Evolutionary conservation across 2,113 vertebrate genomes (phyloP).

Genomic region (Pyrgilauda ruficollis): DNA sequence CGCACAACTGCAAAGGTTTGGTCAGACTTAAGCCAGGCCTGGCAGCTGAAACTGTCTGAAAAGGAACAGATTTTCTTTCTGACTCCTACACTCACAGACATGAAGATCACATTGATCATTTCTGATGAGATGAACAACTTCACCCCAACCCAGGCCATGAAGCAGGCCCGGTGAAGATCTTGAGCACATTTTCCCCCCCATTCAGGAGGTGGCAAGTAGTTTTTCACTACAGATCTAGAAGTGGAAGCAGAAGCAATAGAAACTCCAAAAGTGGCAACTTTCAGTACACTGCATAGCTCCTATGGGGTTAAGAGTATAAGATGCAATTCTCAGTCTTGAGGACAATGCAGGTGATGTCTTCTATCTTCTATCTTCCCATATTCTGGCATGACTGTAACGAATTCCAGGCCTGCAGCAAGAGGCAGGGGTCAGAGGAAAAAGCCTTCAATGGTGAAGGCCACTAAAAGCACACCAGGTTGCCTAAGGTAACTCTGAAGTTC

Average conservation of each 20-base stretch:
- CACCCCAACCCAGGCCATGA: background rate
- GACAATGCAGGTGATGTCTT: background rate
- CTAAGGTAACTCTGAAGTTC: background rate
- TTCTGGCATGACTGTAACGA: background rate
- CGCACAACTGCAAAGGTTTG: background rate
- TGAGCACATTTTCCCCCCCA: background rate
- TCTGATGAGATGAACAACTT: background rate
- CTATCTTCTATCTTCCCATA: background rate
- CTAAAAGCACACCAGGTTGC: background rate
- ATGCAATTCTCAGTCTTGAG: background rate
- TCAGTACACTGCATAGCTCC: background rate
- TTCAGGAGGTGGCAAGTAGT: background rate
- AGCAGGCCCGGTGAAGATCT: accelerated
- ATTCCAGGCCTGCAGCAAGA: background rate
- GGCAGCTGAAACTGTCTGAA: background rate
- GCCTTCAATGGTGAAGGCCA: background rate
- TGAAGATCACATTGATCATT: background rate
- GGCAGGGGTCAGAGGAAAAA: background rate
- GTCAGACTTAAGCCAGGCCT: background rate
- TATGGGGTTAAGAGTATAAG: background rate
- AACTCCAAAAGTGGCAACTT: background rate
- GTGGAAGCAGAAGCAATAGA: background rate
- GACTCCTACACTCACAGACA: background rate
- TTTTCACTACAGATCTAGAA: background rate
- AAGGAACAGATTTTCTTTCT: background rate